phyloP scores from a whole-genome alignment of 1,140 invertebrate species.

The Phenacoccus solenopsis region DNA sequence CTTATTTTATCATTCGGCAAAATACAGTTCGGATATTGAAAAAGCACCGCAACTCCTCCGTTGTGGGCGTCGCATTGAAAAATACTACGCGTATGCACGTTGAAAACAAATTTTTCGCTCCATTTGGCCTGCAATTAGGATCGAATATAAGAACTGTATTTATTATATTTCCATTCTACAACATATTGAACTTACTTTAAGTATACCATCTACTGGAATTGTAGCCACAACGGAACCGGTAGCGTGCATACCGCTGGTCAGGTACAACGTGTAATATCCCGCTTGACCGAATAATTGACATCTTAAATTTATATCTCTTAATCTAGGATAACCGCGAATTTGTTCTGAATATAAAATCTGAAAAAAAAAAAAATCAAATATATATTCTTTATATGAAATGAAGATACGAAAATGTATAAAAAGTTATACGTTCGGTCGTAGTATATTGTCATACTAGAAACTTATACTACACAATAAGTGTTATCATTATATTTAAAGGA shows the following conservation, averaged over 20 bases:
- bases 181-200: slow-evolving; percentile 27
- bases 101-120: slow-evolving; percentile 68
- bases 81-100: slow-evolving; percentile 63
- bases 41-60: slow-evolving; percentile 54
- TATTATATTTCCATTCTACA: no score
- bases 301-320: slow-evolving; percentile 45
- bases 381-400: slow-evolving; percentile 26
- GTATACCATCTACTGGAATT: slow-evolving; percentile 21
- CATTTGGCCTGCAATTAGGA: slow-evolving; percentile 56
- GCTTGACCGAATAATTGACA: slow-evolving; percentile 66
- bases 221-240: slow-evolving; percentile 24
- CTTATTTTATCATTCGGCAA: slow-evolving; percentile 50
- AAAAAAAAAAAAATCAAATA: slow-evolving; percentile 16
- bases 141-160: no score
- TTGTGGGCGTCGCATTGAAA: slow-evolving; percentile 58
- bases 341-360: slow-evolving; percentile 52
- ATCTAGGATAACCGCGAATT: slow-evolving; percentile 51
- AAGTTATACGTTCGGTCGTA: background rate
- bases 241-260: slow-evolving; percentile 23
- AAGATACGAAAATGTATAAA: background rate
- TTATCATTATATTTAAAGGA: background rate
- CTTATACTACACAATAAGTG: background rate
- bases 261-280: slow-evolving; percentile 45
- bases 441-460: background rate
- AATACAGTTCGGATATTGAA: slow-evolving; percentile 67